phyloP scores from a whole-genome alignment of 2,797 vertebrate genomes.

The Acipenser transmontanus region DNA sequence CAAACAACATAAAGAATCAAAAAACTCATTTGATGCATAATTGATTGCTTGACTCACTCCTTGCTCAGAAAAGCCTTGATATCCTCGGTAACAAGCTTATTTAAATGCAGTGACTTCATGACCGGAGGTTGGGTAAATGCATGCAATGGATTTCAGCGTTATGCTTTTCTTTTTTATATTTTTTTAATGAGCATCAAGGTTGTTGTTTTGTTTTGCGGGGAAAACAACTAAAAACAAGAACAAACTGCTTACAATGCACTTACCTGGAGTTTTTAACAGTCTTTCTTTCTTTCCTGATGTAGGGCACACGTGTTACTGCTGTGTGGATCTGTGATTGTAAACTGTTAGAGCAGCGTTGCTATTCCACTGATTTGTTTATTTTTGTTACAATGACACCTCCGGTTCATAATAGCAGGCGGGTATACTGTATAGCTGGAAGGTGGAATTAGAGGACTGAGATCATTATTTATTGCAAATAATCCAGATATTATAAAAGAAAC shows the following conservation, averaged over 20 bases:
- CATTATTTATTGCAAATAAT: too few relatives aligned
- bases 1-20: slow-evolving; percentile 18
- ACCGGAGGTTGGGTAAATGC: slow-evolving; percentile 65
- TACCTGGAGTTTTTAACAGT: slow-evolving; percentile 53
- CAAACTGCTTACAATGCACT: slow-evolving; percentile 69
- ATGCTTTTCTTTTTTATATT: slow-evolving; percentile 49
- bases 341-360: too few relatives aligned
- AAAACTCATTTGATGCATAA: slow-evolving; percentile 67
- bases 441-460: too few relatives aligned
- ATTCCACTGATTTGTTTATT: too few relatives aligned
- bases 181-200: slow-evolving; percentile 69
- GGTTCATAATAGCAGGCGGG: too few relatives aligned
- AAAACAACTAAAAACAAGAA: slow-evolving; percentile 39
- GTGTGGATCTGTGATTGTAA: too few relatives aligned
- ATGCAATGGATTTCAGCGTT: slow-evolving; percentile 29
- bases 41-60: slow-evolving; percentile 49
- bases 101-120: slow-evolving; percentile 47
- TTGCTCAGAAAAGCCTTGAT: slow-evolving; percentile 22
- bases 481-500: too few relatives aligned
- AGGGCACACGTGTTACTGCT: slow-evolving; percentile 28
- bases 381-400: too few relatives aligned
- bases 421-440: too few relatives aligned
- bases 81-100: slow-evolving; percentile 51
- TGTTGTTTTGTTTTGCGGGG: slow-evolving; percentile 38
- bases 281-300: slow-evolving; percentile 47